Evolutionary conservation across 2,888 invertebrate species (phyloP), one percentile per base, ranked within the genome.

Genomic region (Drosophila mulleri): DNA sequence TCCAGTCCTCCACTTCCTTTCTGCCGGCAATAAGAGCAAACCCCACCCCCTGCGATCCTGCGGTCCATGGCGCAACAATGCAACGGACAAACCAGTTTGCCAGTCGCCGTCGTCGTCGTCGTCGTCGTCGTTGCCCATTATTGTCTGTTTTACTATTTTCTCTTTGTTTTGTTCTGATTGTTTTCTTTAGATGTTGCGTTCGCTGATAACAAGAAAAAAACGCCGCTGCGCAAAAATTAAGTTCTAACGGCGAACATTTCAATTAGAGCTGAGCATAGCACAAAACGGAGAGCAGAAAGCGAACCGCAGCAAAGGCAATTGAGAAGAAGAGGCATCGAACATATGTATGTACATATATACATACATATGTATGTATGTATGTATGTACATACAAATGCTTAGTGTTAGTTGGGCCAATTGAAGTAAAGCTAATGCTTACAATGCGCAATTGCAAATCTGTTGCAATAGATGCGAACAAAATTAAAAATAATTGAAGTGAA

Each of bases 201-300:
- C 18, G 61, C 72, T 72, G 81, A 86, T 86, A 86, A 83, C 62
- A 71, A n/a, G n/a, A n/a, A 41, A 80, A 72, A 60, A 67, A 56
- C 72, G 37, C 42, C 56, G 60, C 58, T 75, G 65, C 32, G 70
- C 72, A 78, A 67, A 88, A 82, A 88, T 74, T 79, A 74, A 88
- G 61, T 67, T 82, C 71, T 71, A 77, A 61, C 68, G 67, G 48
- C 66, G 58, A 82, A 82, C 88, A 80, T 72, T 83, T 82, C 82
- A 84, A 82, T 83, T 85, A 79, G 70, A 70, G 37, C 62, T 16
- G 48, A 59, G 53, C 12, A 45, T 14, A 58, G 37, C 29, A 29
- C 26, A 65, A 57, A 68, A 48, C 65, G 50, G 6, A 23, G 39
- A 54, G 26, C 7, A 57, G 35, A 14, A 11, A 20, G 20, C 59